phyloP scores from a whole-genome alignment of 2,113 vertebrate species.

The Probosciger aterrimus region DNA sequence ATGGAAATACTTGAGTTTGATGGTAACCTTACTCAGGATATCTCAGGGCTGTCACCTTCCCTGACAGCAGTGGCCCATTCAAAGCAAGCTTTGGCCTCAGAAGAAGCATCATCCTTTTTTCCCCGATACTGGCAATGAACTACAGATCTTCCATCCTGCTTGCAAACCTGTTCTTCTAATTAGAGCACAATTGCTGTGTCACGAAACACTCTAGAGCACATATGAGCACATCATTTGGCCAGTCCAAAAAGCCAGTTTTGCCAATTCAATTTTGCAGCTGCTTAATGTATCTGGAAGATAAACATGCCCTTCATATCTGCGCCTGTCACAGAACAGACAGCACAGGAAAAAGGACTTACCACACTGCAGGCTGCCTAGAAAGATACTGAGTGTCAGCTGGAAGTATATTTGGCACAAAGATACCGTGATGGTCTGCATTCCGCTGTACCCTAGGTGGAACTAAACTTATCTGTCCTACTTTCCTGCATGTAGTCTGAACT shows the following conservation, averaged over 20 bases:
- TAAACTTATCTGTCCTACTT: background rate
- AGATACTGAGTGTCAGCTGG: background rate
- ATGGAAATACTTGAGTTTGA: background rate
- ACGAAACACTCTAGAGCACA: background rate
- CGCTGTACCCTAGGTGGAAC: background rate
- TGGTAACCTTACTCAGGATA: background rate
- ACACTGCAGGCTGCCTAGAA: background rate
- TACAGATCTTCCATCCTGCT: background rate
- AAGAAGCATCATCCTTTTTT: background rate
- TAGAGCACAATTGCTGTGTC: background rate
- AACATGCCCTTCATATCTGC: background rate
- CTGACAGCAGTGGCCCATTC: background rate
- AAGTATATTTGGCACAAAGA: background rate
- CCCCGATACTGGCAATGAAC: background rate
- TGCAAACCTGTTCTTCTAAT: background rate
- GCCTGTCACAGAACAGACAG: background rate
- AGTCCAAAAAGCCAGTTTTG: background rate
- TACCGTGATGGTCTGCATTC: rapidly evolving
- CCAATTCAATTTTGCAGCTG: constrained; percentile 14
- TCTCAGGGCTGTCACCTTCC: background rate
- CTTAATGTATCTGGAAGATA: background rate
- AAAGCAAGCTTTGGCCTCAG: background rate
- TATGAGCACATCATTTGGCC: background rate
- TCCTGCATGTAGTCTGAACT: too few species aligned
- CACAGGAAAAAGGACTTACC: background rate